These are phyloP conservation scores for Glaucidium brasilianum DNA, from an alignment of 2,113 vertebrate species.

Conservation along the genomic window DNA sequence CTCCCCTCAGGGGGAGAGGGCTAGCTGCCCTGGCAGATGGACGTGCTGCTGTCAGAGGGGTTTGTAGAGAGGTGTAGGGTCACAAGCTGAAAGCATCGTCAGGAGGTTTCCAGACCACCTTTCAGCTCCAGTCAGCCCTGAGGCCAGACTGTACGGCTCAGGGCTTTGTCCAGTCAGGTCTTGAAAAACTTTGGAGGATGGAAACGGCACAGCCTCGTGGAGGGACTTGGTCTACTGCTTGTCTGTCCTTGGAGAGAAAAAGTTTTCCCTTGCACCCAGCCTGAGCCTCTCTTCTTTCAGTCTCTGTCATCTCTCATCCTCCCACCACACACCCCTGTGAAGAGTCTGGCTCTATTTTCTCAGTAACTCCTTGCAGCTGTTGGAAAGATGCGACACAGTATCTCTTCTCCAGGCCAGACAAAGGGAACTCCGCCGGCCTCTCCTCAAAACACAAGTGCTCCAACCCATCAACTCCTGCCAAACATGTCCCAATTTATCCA, in stretches of 20 bases:
- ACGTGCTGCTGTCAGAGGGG: too few species aligned
- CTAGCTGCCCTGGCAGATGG: not conserved
- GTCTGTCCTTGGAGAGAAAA: not conserved
- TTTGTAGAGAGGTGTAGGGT: not conserved
- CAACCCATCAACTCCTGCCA: not conserved
- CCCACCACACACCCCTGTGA: not conserved
- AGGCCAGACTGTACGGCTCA: rapidly evolving
- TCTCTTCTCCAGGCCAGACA: not conserved
- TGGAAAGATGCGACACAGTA: not conserved
- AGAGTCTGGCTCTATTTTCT: not conserved
- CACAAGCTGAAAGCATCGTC: rapidly evolving
- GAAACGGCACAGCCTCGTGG: rapidly evolving
- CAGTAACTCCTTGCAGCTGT: not conserved
- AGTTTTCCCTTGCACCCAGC: not conserved
- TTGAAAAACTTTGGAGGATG: not conserved
- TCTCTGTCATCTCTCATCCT: not conserved
- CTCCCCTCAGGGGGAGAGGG: rapidly evolving
- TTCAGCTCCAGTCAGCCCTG: not conserved
- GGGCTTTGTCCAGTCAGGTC: not conserved
- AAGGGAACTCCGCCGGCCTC: not conserved
- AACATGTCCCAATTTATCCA: not conserved
- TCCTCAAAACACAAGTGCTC: not conserved
- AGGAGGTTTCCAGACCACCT: not conserved
- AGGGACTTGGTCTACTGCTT: not conserved
- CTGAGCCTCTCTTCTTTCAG: not conserved